Evolutionary conservation across 2,797 vertebrate species (phyloP), one percentile per base, ranked within the genome.

Genomic region (Bradypodion pumilum): DNA sequence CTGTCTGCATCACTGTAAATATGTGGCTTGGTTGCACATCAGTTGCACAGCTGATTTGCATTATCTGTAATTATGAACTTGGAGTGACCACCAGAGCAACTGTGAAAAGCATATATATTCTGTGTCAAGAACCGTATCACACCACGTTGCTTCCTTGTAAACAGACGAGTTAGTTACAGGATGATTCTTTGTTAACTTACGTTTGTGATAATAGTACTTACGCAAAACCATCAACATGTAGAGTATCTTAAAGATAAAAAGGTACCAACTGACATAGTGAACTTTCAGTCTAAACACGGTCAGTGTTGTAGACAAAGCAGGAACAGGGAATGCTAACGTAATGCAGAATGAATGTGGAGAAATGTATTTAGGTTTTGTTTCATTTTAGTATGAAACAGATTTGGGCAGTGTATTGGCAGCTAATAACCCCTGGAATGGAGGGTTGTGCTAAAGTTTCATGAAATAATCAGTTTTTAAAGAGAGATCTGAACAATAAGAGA

Each of bases 1-100:
- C 52, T 85, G 84, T 85, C 84, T 85, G 84, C 84, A 85, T 79
- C 81, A 76, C 73, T 65, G 44, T 79, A 81, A 85, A 60, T 70
- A 70, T n/a, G 74, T 85, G 73, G 84, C 60, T 81, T 81, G 84
- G 84, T 85, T 85, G 32, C 44, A 77, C 63, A 70, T 77, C 66
- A 76, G 65, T 69, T 40, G 56, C 73, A 76, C 27, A 62, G 42
- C 52, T 76, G 63, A 85, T 21, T 46, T 69, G 15, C 10, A 62
- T 44, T 42, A 35, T 60, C 32, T n/a, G 7, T 32, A 46, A 49
- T n/a, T n/a, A n/a, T 68, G 35, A 44, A 69, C 23, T 37, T 82
- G 60, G 32, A 74, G 60, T 40, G 73, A 82, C 59, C 42, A n/a
- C 52, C 73, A 85, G n/a, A 68, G 35, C 21, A 40, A 16, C 59